Conservation (phyloP, 2,888 invertebrate genomes). For the Steinernema hermaphroditum region DNA sequence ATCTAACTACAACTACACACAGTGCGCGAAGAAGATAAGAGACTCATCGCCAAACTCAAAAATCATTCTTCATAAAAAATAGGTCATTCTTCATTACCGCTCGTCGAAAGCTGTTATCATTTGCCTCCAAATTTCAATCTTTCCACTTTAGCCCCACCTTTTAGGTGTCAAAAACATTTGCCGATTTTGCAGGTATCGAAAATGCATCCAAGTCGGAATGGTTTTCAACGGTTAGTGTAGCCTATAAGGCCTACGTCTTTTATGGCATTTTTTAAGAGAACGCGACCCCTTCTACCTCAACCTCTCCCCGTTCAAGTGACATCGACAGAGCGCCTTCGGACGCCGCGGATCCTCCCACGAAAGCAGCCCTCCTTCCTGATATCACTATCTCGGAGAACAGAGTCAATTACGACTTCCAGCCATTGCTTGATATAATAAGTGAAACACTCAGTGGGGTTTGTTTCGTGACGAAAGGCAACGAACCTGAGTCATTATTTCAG, state of each 20-base stretch:
- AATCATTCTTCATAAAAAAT: too few relatives aligned
- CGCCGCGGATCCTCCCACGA: too few relatives aligned
- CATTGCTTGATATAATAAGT: not conserved
- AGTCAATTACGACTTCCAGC: not conserved
- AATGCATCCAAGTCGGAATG: conserved; percentile 35
- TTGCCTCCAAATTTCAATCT: too few relatives aligned
- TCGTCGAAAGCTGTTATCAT: too few relatives aligned
- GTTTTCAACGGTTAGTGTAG: not conserved
- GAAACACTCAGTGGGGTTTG: not conserved
- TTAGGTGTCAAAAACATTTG: conserved; percentile 29
- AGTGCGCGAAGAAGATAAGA: too few relatives aligned
- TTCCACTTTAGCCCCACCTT: too few relatives aligned
- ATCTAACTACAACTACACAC: too few relatives aligned
- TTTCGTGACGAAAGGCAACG: too few relatives aligned
- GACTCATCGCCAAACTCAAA: too few relatives aligned
- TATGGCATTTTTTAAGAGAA: not conserved
- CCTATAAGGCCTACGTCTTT: not conserved
- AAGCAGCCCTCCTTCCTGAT: not conserved
- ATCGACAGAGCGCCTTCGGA: not conserved
- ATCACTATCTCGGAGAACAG: not conserved
- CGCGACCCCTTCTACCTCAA: not conserved
- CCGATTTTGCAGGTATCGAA: conserved; percentile 31
- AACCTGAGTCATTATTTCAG: too few relatives aligned
- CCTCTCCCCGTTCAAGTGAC: not conserved
- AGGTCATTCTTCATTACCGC: too few relatives aligned